phyloP scores from a whole-genome alignment of 2,797 vertebrate genomes.

The Hippoglossus hippoglossus region DNA sequence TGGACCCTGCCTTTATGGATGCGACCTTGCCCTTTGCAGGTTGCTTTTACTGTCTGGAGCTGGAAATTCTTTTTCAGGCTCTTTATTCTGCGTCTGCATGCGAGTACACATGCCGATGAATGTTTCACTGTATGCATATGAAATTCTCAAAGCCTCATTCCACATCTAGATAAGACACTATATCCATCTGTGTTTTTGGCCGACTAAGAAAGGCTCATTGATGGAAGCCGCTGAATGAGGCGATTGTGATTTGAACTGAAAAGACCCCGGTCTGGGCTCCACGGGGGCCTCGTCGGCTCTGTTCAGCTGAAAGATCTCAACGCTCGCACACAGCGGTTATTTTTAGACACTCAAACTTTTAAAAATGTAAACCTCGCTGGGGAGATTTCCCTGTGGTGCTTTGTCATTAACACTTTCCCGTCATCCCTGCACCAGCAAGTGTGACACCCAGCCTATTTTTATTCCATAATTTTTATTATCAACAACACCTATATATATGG shows the following conservation, averaged over 20 bases:
- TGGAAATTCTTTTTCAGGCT: conserved; percentile 32
- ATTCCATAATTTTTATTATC: conserved; percentile 10
- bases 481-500: conserved; percentile 27
- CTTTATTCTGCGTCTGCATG: background rate
- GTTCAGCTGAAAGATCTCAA: conserved; percentile 21
- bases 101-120: background rate
- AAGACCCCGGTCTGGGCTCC: conserved; percentile 47
- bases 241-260: conserved; percentile 71
- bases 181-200: conserved; percentile 45
- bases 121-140: background rate
- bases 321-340: conserved; percentile 17
- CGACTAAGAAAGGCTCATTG: conserved; percentile 69
- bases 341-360: conserved; percentile 36
- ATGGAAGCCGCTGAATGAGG: conserved; percentile 69
- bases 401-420: conserved; percentile 2
- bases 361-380: background rate
- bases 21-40: conserved; percentile 25
- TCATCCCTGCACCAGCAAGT: background rate
- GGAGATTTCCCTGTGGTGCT: conserved; percentile 9
- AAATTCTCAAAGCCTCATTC: conserved; percentile 13
- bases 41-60: conserved; percentile 23
- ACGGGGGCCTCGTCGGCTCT: conserved; percentile 21
- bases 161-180: conserved; percentile 18
- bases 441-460: conserved; percentile 16
- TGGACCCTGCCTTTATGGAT: conserved; percentile 48